Base-by-base conservation (phyloP, 2,888 invertebrate species). In the Aleiodes testaceus region DNA sequence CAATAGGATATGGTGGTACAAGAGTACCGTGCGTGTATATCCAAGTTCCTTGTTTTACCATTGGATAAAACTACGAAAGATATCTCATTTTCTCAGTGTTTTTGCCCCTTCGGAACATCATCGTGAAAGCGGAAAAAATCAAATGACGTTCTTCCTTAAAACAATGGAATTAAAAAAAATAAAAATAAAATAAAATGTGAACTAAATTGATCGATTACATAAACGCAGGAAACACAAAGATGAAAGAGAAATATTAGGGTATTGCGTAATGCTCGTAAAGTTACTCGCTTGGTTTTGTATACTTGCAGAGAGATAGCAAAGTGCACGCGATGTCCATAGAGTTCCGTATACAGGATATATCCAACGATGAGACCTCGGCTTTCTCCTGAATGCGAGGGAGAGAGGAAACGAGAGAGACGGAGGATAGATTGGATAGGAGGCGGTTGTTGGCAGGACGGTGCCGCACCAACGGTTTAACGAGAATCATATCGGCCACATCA, bases 401-500 rank as follows among this genome's bases (percentile, higher is more conserved):
- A 20, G 22, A 22, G 12, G 14, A 14, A 45, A n/a, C n/a, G 20
- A 47, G 42, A 47, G 42, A 22, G 26, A 53, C n/a, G 14, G 52
- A 50, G 30, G 36, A 44, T 55, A 44, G 44, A 66, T 45, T 44
- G 18, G 20, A 44, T 14, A 2, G 16, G 67, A 45, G 45, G 45
- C 44, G 55, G 45, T 44, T 63, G 45, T 44, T 44, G 63, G 44
- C 45, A 63, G 63, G 14, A 45, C 26, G 18, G 45, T 22, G 26
- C 53, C 67, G 20, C 52, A 66, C 66, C 55, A 70, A 73, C 76
- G 77, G 77, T 79, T 83, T 81, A 82, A 83, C 82, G 82, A 80
- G 82, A 79, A 82, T 78, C 79, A 77, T 81, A 81, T 81, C 81
- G 79, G 80, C 74, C 80, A 79, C 79, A 80, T 79, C 80, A 78